Conservation (phyloP, 35 echinoderm and acorn worm genomes). For the Patiria miniata region DNA sequence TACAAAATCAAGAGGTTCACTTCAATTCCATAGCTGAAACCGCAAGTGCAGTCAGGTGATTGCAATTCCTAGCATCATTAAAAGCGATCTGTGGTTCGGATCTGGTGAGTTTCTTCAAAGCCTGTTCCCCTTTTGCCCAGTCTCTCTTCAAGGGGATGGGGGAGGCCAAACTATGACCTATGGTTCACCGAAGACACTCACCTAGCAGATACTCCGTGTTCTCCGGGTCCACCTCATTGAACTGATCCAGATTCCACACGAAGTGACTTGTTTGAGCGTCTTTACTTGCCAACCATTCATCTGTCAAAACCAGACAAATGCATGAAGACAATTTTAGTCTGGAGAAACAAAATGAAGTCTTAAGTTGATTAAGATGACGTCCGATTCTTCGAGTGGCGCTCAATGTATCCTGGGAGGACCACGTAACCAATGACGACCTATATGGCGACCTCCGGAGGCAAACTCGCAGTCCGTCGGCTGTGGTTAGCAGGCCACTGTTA, state of each 20-base stretch:
- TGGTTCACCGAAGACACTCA: too few relatives aligned
- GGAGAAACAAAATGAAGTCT: not conserved
- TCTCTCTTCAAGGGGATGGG: too few relatives aligned
- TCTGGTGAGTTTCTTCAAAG: too few relatives aligned
- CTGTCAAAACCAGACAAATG: not conserved
- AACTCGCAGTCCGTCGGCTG: not conserved
- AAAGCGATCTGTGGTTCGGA: too few relatives aligned
- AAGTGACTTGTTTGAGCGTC: conserved; percentile 53
- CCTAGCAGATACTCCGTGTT: conserved; percentile 87
- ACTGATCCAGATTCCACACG: conserved; percentile 83
- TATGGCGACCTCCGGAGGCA: not conserved
- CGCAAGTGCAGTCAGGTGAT: too few relatives aligned
- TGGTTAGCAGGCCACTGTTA: not conserved
- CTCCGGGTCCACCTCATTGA: conserved; percentile 58
- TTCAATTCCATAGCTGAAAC: too few relatives aligned
- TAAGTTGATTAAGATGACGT: not conserved
- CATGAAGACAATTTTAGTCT: not conserved
- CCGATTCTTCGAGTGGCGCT: not conserved
- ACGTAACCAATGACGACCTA: too few relatives aligned
- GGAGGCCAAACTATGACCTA: too few relatives aligned
- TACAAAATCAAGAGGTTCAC: too few relatives aligned
- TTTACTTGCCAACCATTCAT: conserved; percentile 82
- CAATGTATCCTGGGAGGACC: not conserved
- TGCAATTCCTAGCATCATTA: too few relatives aligned
- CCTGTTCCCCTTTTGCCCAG: too few relatives aligned